Conservation (phyloP, 2,113 vertebrate species). For the Cettia cetti region DNA sequence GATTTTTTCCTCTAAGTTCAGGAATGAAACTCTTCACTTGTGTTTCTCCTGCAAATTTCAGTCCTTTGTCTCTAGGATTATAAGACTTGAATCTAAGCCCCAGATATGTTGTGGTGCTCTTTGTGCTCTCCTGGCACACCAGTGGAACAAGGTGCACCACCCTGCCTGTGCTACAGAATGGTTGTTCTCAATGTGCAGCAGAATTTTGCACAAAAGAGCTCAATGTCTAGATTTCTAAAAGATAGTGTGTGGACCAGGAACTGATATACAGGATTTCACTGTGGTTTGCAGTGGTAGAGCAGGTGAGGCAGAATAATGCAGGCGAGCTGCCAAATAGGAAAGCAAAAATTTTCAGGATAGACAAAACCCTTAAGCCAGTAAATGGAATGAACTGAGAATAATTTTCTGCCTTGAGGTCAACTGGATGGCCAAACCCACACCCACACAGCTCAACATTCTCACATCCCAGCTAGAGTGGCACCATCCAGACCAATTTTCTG, state of each 20-base stretch:
- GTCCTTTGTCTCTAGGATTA: neutral
- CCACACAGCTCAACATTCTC: neutral
- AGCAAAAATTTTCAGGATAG: neutral
- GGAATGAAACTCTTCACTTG: neutral
- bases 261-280: neutral
- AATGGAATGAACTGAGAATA: neutral
- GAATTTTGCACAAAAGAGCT: neutral
- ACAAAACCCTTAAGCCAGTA: neutral
- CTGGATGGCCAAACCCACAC: neutral
- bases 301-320: neutral
- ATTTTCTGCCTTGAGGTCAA: neutral
- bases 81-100: neutral
- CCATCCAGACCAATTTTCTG: neutral
- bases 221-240: neutral
- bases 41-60: neutral
- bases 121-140: neutral
- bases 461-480: neutral
- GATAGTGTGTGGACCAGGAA: neutral
- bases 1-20: neutral
- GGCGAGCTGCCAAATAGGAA: neutral
- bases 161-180: neutral
- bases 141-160: neutral
- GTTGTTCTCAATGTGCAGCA: neutral
- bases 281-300: neutral
- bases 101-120: neutral